These are phyloP conservation scores for Tachysurus vachellii DNA, from an alignment of 2,113 vertebrate genomes.

Conservation along the genomic window DNA sequence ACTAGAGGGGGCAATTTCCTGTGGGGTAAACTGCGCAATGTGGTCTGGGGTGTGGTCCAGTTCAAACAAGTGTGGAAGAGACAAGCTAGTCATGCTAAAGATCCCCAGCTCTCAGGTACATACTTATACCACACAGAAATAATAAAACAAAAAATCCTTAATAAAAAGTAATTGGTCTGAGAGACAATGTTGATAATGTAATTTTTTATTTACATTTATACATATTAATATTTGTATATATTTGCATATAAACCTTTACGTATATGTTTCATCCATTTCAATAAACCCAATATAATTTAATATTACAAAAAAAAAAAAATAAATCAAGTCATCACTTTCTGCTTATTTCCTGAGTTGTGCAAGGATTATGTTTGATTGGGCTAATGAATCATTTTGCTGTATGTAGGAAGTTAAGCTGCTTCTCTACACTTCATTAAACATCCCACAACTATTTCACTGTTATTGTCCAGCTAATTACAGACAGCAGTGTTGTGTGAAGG, in stretches of 20 bases:
- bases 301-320: not conserved
- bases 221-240: not conserved
- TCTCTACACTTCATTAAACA: not conserved
- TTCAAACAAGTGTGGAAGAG: conserved; percentile 93
- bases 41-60: conserved; percentile 86
- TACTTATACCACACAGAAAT: not conserved
- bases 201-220: not conserved
- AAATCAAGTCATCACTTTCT: not conserved
- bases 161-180: not conserved
- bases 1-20: conserved; percentile 94
- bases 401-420: not conserved
- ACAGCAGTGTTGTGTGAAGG: not conserved
- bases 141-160: not conserved
- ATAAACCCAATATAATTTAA: not conserved
- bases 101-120: conserved; percentile 83
- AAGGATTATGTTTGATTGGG: not conserved
- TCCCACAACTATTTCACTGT: not conserved
- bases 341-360: not conserved
- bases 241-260: not conserved
- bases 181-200: not conserved
- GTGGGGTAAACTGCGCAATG: conserved; percentile 95
- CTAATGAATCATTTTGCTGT: not conserved
- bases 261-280: not conserved
- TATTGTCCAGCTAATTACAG: not conserved
- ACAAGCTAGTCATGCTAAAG: conserved; percentile 68